Conservation (phyloP, 2,113 vertebrate genomes). For the Callocephalon fimbriatum region DNA sequence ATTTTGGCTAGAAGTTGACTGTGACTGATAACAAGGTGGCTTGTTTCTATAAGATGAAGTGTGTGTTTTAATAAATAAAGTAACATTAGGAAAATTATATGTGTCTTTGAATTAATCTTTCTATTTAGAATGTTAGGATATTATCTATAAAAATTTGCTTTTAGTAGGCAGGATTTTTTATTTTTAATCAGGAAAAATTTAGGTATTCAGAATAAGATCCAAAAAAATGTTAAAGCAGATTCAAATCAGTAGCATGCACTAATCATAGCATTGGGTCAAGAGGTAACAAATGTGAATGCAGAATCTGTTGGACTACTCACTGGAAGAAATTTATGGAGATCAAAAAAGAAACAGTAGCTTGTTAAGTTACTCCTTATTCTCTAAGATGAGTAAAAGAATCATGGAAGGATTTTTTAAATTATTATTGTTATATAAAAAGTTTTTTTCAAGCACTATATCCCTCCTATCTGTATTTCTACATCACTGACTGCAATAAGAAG, state of each 20-base stretch:
- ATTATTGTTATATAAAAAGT: background rate
- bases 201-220: background rate
- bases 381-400: background rate
- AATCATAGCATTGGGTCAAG: background rate
- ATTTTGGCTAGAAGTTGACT: background rate
- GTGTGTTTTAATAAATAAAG: background rate
- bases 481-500: background rate
- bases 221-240: background rate
- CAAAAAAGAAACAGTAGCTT: background rate
- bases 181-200: background rate
- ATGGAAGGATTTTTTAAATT: background rate
- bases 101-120: background rate
- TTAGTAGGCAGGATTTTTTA: background rate
- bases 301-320: background rate
- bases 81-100: background rate
- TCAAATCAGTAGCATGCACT: background rate
- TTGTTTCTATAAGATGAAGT: background rate
- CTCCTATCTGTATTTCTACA: background rate
- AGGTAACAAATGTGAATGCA: background rate
- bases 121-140: background rate
- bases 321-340: background rate
- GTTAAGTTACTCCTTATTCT: background rate
- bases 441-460: background rate
- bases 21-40: rapidly evolving
- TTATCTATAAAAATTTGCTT: background rate